Conservation (phyloP, 2,888 invertebrate species). For the Dynastes tityus region DNA sequence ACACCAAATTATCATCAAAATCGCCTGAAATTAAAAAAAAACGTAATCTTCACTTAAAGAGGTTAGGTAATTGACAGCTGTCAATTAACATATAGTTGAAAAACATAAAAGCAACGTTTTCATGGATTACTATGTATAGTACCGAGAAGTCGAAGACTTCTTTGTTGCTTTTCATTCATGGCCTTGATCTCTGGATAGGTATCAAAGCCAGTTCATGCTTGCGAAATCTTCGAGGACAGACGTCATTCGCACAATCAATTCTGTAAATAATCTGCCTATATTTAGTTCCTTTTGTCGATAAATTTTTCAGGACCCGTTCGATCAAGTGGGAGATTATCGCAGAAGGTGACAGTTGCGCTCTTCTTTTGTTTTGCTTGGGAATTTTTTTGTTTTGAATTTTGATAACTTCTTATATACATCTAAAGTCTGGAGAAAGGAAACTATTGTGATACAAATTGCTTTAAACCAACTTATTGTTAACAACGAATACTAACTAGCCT, state of each 20-base stretch:
- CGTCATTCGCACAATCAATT: constrained; percentile 18
- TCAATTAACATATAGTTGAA: background rate
- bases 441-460: too few species aligned
- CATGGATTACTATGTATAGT: background rate
- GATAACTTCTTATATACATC: too few species aligned
- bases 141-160: background rate
- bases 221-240: constrained; percentile 8
- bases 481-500: too few species aligned
- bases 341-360: background rate
- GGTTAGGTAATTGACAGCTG: background rate
- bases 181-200: constrained; percentile 7
- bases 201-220: background rate
- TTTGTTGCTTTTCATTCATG: background rate
- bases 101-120: background rate
- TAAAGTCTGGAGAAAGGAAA: too few species aligned
- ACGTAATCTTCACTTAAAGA: background rate
- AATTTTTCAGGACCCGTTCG: background rate
- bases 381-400: too few species aligned
- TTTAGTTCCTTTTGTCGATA: constrained; percentile 14
- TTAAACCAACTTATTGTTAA: too few species aligned
- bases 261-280: constrained; percentile 13
- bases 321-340: background rate
- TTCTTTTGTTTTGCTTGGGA: background rate
- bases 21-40: background rate
- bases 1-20: background rate